A percentile compares a stretch with the other conserved stretches of the same genome.
phyloP scores from a whole-genome alignment of 2,888 invertebrate species.

The Drosophila diplacantha region DNA sequence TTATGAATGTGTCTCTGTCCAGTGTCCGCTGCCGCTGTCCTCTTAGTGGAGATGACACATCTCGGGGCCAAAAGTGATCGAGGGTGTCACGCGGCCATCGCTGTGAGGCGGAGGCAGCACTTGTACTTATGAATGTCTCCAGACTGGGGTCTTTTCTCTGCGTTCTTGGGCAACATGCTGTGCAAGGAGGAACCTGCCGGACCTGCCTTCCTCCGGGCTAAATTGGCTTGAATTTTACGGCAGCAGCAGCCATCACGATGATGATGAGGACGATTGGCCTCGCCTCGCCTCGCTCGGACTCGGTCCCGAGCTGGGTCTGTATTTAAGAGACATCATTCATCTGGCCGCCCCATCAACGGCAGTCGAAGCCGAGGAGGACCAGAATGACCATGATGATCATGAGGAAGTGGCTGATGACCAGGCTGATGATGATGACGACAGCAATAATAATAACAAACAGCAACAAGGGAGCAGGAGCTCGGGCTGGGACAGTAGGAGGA shows the following conservation, averaged over 20 bases:
- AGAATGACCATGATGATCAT: slow-evolving; percentile 23
- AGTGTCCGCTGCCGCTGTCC: background rate
- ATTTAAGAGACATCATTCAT: slow-evolving; percentile 74
- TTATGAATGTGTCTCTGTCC: slow-evolving; percentile 30
- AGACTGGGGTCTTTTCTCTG: slow-evolving; percentile 31
- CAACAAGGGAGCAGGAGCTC: slow-evolving; percentile 35
- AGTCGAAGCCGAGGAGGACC: slow-evolving; percentile 45
- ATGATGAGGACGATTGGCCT: slow-evolving; percentile 63
- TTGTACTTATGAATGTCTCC: slow-evolving; percentile 69
- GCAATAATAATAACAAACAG: slow-evolving; percentile 62
- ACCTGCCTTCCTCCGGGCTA: slow-evolving; percentile 60
- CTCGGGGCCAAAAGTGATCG: slow-evolving; percentile 7
- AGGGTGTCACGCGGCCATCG: slow-evolving; percentile 29
- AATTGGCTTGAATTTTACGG: slow-evolving; percentile 71
- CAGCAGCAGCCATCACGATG: slow-evolving; percentile 63
- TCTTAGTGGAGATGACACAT: slow-evolving; percentile 7
- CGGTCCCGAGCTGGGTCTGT: slow-evolving; percentile 53
- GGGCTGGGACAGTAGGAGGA: slow-evolving; percentile 26
- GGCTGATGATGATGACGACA: slow-evolving; percentile 42
- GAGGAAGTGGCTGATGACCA: slow-evolving; percentile 26
- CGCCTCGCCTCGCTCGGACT: slow-evolving; percentile 25
- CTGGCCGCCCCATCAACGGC: slow-evolving; percentile 68
- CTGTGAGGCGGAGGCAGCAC: slow-evolving; percentile 32
- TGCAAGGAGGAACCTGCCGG: slow-evolving; percentile 62
- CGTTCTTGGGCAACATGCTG: slow-evolving; percentile 58